phyloP scores from a whole-genome alignment of 1,140 invertebrate genomes.

The Drosophila melanogaster region Release_6_plus_ISO1_MT NC_004354.4:10656001-10656500 shows the following conservation, averaged over 20 bases:
- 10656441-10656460: constrained; percentile 70
- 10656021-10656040: constrained; percentile 44
- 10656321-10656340: constrained; percentile 82
- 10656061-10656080: constrained; percentile 37
- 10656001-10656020: constrained; percentile 26
- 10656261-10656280: constrained; percentile 2
- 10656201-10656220: constrained; percentile 54
- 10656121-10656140: constrained; percentile 23
- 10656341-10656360: constrained; percentile 82
- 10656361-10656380: constrained; percentile 73
- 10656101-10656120: constrained; percentile 24
- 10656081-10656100: constrained; percentile 11
- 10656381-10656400: constrained; percentile 18
- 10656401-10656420: constrained; percentile 15
- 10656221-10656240: constrained; percentile 55
- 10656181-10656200: not conserved
- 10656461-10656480: constrained; percentile 66
- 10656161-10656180: not conserved
- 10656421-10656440: constrained; percentile 66
- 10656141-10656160: not conserved
- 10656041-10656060: constrained; percentile 53
- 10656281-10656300: constrained; percentile 37
- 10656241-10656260: constrained; percentile 38
- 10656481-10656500: constrained; percentile 5
- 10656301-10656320: constrained; percentile 74